phyloP scores from a whole-genome alignment of 2,888 invertebrate species.

The Lutraria lutraria region DNA sequence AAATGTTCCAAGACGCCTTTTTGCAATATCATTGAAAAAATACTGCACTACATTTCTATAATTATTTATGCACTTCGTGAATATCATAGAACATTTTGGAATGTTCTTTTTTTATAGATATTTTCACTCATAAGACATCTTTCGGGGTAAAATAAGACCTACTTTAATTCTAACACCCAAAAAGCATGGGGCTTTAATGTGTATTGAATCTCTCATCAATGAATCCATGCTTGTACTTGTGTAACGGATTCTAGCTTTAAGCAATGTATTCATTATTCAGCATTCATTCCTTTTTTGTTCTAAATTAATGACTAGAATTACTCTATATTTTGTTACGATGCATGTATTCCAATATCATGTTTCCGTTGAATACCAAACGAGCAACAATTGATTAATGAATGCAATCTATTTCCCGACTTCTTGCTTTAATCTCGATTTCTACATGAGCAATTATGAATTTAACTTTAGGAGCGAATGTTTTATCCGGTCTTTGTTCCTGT shows the following conservation, averaged over 20 bases:
- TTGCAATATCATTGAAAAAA: too few relatives aligned
- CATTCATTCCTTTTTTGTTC: background rate
- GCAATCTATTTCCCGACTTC: background rate
- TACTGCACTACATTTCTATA: too few relatives aligned
- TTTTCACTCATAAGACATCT: too few relatives aligned
- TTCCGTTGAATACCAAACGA: slow-evolving; percentile 9
- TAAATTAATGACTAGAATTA: background rate
- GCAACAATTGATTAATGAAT: background rate
- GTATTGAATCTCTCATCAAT: background rate
- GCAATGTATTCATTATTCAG: background rate
- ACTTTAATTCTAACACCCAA: too few relatives aligned
- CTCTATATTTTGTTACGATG: background rate
- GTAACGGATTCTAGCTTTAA: background rate
- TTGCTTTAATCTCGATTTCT: background rate
- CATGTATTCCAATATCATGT: background rate
- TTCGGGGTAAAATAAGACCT: too few relatives aligned
- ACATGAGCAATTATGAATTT: background rate
- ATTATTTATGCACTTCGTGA: too few relatives aligned
- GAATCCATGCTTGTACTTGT: background rate
- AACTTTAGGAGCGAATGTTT: background rate
- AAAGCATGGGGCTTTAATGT: too few relatives aligned
- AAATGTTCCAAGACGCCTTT: too few relatives aligned
- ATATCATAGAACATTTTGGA: too few relatives aligned
- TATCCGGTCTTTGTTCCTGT: background rate
- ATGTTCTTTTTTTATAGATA: too few relatives aligned